These are phyloP conservation scores for Jaculus jaculus DNA, from an alignment of 2,113 vertebrate species.

Conservation along the genomic window DNA sequence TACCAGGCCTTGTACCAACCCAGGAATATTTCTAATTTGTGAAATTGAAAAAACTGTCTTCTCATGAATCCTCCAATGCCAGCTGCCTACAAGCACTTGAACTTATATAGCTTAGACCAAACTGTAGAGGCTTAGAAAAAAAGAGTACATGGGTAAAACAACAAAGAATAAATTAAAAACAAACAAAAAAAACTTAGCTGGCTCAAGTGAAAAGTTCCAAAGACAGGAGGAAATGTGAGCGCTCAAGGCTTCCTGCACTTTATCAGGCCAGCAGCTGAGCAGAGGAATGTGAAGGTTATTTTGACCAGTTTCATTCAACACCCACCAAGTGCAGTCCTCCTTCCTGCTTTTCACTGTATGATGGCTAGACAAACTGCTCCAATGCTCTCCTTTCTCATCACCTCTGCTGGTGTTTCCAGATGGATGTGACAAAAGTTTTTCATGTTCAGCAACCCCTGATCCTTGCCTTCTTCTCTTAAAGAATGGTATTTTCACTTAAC, in stretches of 20 bases:
- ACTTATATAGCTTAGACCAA: not conserved
- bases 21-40: not conserved
- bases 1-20: not conserved
- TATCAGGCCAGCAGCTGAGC: not conserved
- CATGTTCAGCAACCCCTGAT: not conserved
- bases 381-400: not conserved
- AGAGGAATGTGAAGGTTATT: not conserved
- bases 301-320: not conserved
- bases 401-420: not conserved
- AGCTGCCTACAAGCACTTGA: not conserved
- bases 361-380: not conserved
- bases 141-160: not conserved
- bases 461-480: not conserved
- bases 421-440: not conserved
- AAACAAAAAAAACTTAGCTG: not conserved
- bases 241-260: not conserved
- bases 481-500: not conserved
- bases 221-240: not conserved
- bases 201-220: not conserved
- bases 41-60: not conserved
- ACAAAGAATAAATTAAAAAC: not conserved
- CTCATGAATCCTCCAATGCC: not conserved
- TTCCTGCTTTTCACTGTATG: not conserved
- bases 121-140: not conserved
- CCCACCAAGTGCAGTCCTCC: too few relatives aligned